Percentiles rank a stretch among this genome's conserved stretches.
phyloP scores from a whole-genome alignment of 2,113 vertebrate species.

The Asarcornis scutulata region DNA sequence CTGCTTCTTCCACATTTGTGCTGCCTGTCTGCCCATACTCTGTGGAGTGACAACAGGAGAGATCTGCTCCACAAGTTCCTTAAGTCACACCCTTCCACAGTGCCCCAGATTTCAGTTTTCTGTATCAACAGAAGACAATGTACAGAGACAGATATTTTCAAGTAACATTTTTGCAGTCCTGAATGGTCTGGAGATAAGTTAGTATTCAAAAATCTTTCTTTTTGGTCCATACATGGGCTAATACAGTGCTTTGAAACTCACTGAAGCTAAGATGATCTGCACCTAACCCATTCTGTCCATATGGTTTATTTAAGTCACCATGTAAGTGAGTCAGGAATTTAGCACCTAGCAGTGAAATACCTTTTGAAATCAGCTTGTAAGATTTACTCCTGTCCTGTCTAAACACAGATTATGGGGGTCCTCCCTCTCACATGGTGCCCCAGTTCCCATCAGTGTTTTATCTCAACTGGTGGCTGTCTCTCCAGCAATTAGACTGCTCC shows the following conservation, averaged over 20 bases:
- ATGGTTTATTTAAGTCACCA: not conserved
- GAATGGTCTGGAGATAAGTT: not conserved
- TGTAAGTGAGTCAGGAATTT: not conserved
- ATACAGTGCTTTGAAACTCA: not conserved
- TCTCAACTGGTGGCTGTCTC: not conserved
- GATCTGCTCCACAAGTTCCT: not conserved
- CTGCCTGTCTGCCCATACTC: not conserved
- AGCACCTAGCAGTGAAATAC: not conserved
- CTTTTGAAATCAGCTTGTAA: not conserved
- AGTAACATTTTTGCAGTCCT: not conserved
- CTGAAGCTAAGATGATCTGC: not conserved
- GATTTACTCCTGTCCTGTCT: not conserved
- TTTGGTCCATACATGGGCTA: not conserved
- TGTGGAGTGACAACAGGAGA: not conserved
- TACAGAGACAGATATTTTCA: not conserved
- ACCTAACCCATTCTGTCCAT: not conserved
- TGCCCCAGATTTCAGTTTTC: not conserved
- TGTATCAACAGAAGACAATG: not conserved
- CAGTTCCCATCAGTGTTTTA: rapidly evolving
- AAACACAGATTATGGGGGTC: not conserved
- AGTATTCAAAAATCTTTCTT: not conserved
- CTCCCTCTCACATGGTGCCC: rapidly evolving
- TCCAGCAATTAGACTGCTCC: not conserved
- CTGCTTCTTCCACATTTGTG: not conserved
- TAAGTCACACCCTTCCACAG: not conserved